Base-by-base conservation (phyloP, 2,888 invertebrate species). In the Lithophane leautieri region DNA sequence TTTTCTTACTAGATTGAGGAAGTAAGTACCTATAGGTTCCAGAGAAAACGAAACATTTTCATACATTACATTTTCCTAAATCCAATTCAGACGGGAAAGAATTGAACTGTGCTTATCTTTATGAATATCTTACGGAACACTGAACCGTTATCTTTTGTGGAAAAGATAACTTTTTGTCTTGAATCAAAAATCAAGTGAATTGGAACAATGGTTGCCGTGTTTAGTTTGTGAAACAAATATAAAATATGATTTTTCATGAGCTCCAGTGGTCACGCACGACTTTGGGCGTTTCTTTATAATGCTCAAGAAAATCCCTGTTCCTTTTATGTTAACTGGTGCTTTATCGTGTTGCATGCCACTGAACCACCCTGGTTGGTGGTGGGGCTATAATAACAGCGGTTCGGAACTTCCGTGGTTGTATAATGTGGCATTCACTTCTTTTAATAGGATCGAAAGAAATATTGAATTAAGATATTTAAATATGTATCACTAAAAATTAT, bases 341-440 rank as follows among this genome's bases (percentile, higher is more conserved):
- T 94, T 94, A 93, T 94, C 93, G 95, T 93, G 92, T 94, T 93
- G 93, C 94, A 94, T 94, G 95, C 93, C 90, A 91, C 90, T 90
- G 92, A 93, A 90, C 82, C 67, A 76, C 92, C 90, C 89, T 89
- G 84, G 89, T 90, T 81, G 83, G 90, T 89, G 85, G 90, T 90
- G 83, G 85, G 91, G 92, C 92, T 89, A 85, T 87, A 88, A 90
- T 88, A 89, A 80, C 56, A 86, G 90, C 90, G 90, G 68, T 82
- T 81, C 85, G 42, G 66, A 63, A 66, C 73, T 83, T 82, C 70
- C 74, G 76, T 56, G 78, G 63, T 11, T 28, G 40, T 56, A n/a
- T n/a, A 73, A 74, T 79, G 73, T 73, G 70, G 68, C 68, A 73
- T 79, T 73, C 52, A 22, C 40, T 52, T 28, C 25, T n/a, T 34